Conservation (phyloP, 23 tunicate species). For the Trididemnum clinides region DNA sequence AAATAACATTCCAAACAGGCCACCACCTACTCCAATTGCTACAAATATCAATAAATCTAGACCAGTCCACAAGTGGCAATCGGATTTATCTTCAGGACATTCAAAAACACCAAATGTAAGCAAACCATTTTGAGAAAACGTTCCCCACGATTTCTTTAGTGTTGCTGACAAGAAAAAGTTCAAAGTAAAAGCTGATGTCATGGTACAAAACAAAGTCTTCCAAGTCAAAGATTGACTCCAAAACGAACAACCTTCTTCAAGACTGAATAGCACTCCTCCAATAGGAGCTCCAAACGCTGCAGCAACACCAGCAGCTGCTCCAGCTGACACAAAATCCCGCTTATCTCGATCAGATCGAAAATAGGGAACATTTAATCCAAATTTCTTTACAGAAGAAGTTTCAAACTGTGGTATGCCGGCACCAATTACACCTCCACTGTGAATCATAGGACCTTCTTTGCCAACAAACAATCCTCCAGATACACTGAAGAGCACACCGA, state of each 20-base stretch:
- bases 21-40: slow-evolving; percentile 77
- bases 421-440: slow-evolving; percentile 97
- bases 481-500: slow-evolving; percentile 90
- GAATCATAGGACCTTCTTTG: slow-evolving; percentile 99
- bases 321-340: slow-evolving; percentile 95
- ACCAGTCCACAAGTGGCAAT: slow-evolving; percentile 90
- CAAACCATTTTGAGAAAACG: slow-evolving; percentile 79
- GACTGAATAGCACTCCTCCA: slow-evolving; percentile 91
- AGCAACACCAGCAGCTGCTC: slow-evolving; percentile 96
- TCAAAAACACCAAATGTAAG: slow-evolving; percentile 88
- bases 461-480: slow-evolving; percentile 92
- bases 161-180: slow-evolving; percentile 79
- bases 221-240: slow-evolving; percentile 96
- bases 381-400: slow-evolving; percentile 18
- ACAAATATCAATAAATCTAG: slow-evolving; percentile 74
- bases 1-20: slow-evolving; percentile 81
- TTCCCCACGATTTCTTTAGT: slow-evolving; percentile 65
- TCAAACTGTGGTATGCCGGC: slow-evolving; percentile 92
- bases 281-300: slow-evolving; percentile 98
- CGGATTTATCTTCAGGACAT: slow-evolving; percentile 54
- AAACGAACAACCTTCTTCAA: slow-evolving; percentile 91
- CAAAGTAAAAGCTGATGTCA: slow-evolving; percentile 86
- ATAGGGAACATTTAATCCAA: slow-evolving; percentile 38
- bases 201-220: slow-evolving; percentile 94
- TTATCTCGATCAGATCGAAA: slow-evolving; percentile 91